These are phyloP conservation scores for Limnephilus marmoratus DNA, from an alignment of 2,888 invertebrate species.

Conservation along the genomic window DNA sequence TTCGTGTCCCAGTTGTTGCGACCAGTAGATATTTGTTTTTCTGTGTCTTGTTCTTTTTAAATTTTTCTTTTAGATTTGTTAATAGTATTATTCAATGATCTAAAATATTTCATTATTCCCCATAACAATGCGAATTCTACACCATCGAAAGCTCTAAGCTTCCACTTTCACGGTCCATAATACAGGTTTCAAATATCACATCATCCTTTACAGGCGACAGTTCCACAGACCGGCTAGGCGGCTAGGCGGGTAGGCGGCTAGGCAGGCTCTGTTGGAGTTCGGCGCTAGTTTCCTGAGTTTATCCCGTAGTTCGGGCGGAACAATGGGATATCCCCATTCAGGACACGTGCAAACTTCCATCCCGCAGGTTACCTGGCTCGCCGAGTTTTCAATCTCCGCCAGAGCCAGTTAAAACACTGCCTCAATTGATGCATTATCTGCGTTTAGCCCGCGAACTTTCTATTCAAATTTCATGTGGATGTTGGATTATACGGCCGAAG, in stretches of 20 bases:
- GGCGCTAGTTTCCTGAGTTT: not conserved
- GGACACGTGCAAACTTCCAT: conserved; percentile 17
- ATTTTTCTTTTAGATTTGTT: no score
- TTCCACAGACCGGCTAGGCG: not conserved
- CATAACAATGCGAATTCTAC: not conserved
- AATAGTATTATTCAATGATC: no score
- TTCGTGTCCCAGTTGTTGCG: no score
- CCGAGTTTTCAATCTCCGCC: not conserved
- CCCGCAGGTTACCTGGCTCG: conserved; percentile 4
- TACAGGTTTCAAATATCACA: not conserved
- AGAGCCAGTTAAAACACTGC: not conserved
- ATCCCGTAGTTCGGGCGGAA: conserved; percentile 5
- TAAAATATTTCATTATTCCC: no score
- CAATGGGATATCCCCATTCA: conserved; percentile 17
- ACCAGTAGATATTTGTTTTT: no score
- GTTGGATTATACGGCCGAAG: not conserved
- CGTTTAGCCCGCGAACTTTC: not conserved
- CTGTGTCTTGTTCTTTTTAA: no score
- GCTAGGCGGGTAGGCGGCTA: no score
- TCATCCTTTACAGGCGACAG: not conserved
- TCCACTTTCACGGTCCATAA: not conserved
- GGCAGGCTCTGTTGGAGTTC: not conserved
- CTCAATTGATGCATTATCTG: conserved; percentile 9
- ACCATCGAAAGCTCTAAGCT: not conserved
- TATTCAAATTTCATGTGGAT: not conserved